A percentile compares a stretch with the other conserved stretches of the same genome.
These are phyloP conservation scores for Polyodon spathula DNA, from an alignment of 2,113 vertebrate species.

Conservation along the genomic window DNA sequence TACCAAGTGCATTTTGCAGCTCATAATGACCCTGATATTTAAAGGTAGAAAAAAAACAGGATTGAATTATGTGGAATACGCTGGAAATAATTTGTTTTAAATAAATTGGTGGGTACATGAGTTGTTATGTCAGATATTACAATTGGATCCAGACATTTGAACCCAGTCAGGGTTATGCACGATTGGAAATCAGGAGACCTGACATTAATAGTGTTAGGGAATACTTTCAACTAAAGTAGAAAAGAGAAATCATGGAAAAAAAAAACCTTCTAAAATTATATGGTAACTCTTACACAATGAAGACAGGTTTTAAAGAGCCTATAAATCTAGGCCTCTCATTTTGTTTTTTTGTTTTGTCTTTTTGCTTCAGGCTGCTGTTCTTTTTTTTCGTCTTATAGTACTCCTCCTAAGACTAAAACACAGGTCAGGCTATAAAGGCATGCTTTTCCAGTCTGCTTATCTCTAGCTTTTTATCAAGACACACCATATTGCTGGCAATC, in stretches of 20 bases:
- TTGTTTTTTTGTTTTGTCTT: too few species aligned
- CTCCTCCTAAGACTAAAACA: slow-evolving; percentile 9
- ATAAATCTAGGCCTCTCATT: slow-evolving; percentile 1
- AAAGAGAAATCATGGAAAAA: slow-evolving; percentile 10
- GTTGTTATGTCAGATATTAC: slow-evolving; percentile 6
- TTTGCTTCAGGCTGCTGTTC: slow-evolving; percentile 4
- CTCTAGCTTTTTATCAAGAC: slow-evolving; percentile 3
- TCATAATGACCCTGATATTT: slow-evolving; percentile 26
- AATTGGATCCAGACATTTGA: slow-evolving; percentile 10
- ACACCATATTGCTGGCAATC: not conserved
- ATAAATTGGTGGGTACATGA: not conserved
- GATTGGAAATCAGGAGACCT: slow-evolving; percentile 2
- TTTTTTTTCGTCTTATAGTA: slow-evolving; percentile 13
- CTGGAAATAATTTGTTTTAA: slow-evolving; percentile 2
- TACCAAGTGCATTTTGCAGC: slow-evolving; percentile 18
- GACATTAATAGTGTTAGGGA: slow-evolving; percentile 11
- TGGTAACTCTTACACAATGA: slow-evolving; percentile 11
- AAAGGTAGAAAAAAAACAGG: slow-evolving; percentile 13
- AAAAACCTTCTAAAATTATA: slow-evolving; percentile 14
- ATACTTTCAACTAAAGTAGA: not conserved
- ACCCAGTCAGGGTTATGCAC: not conserved
- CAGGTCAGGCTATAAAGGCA: slow-evolving; percentile 7
- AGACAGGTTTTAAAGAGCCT: not conserved
- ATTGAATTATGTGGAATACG: slow-evolving; percentile 1
- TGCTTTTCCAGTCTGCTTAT: not conserved